Evolutionary conservation across 2,888 invertebrate genomes (phyloP), one percentile per base, ranked within the genome.

Genomic region (Lycaena phlaeas): DNA sequence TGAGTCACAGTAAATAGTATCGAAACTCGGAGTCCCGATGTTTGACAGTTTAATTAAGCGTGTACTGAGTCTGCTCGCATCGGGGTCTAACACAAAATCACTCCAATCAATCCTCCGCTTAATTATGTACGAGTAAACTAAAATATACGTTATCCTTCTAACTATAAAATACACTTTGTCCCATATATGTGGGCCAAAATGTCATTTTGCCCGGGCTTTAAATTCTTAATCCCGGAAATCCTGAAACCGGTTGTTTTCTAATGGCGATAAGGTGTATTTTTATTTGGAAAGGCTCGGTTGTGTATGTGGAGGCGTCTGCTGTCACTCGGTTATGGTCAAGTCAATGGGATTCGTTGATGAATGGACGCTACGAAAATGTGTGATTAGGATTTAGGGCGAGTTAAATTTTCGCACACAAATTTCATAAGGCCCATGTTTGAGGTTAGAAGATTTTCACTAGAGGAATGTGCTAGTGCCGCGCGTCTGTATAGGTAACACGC

Each of bases 41-140:
- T 61, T 61, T 63, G 63, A 61, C 63, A 64, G 62, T 62, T 64
- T 64, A 65, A 62, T 65, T 64, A 65, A 64, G 57, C 57, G 59
- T 61, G 56, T 60, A 59, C 61, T 59, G 51, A 60, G 53, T 52
- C 49, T 50, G 53, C 56, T 57, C n/a, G n/a, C n/a, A 55, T 56
- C 53, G 60, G 59, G 59, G 57, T 60, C 56, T 56, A 53, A 57
- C 53, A 52, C 50, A 54, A 59, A 59, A 60, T 63, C 59, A 57
- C 54, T 53, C 53, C 55, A 57, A 61, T 60, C 57, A 60, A 57
- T 59, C 57, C 56, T 44, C 43, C 52, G 45, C 56, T 46, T 45
- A 43, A 48, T 48, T 44, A 45, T 26, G 12, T 12, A 14, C 12
- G 12, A 18, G 38, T 38, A 38, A 27, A 40, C 30, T 18, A 40